Base-by-base conservation (phyloP, 2,888 invertebrate species). In the Chrysopilus asiliformis region DNA sequence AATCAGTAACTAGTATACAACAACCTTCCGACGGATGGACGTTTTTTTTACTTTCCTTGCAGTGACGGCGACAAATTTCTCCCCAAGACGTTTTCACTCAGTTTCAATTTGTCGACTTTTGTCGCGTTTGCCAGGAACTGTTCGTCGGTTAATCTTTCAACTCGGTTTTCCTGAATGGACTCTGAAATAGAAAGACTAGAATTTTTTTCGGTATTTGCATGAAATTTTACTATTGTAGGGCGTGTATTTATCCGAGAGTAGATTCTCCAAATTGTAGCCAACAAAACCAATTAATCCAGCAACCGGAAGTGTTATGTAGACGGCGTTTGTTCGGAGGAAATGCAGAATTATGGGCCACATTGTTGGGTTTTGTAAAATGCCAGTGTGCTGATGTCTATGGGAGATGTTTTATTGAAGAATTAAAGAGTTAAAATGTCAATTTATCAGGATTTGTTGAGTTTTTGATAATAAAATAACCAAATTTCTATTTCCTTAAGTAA, bases 231-330 rank as follows among this genome's bases (percentile, higher is more conserved):
- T 71, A 44, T 65, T 77, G 48, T 74, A 79, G 0, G 83, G 83
- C 9, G 83, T 84, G 51, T 81, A 78, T 67, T 69, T 76, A 54
- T 77, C 77, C 0, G 83, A 83, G 5, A 84, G 32, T 41, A 71
- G 57, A 36, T 67, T 73, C 65, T 93, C 91, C 43, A 90, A 47
- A 50, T 89, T 80, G 57, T 93, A 93, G 17, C 94, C 94, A 49
- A 91, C 64, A 36, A 83, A 68, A 4, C 91, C 93, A 17, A 91
- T 68, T 0, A 86, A 63, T 0, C 74, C 80, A 1, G 89, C 90
- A 43, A 87, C 68, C 0, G 93, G 93, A 27, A 90, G 60, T 0
- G 84, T 84, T 22, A 90, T 64, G 45, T 76, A 79, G 1, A 84
- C 80, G 0, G 80, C 83, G 56, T 89, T 87, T 3, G 71, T 66